phyloP scores from a whole-genome alignment of 2,113 vertebrate genomes.

The Dasyornis broadbenti region DNA sequence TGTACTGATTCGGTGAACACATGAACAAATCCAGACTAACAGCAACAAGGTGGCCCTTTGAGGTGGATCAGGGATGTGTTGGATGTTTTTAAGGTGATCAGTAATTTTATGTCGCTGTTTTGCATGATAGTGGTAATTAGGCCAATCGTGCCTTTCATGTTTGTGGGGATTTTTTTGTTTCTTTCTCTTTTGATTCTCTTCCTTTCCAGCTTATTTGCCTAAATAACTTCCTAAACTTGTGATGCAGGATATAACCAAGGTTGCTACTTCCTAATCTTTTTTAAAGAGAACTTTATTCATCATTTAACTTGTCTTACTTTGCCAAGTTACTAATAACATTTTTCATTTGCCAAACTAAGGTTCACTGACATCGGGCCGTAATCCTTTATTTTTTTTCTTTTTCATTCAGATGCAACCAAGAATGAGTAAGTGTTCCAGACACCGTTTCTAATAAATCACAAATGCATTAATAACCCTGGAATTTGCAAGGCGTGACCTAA shows the following conservation, averaged over 20 bases:
- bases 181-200: neutral
- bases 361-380: slow-evolving; percentile 59
- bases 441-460: slow-evolving; percentile 66
- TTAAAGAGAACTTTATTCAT: slow-evolving; percentile 31
- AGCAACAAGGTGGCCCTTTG: neutral
- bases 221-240: neutral
- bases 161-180: neutral
- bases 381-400: slow-evolving; percentile 57
- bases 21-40: neutral
- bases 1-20: neutral
- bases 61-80: neutral
- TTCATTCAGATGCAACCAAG: slow-evolving; percentile 75
- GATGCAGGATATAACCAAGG: neutral
- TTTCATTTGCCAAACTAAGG: slow-evolving; percentile 60
- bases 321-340: slow-evolving; percentile 64
- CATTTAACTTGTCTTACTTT: slow-evolving; percentile 40
- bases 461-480: slow-evolving; percentile 66
- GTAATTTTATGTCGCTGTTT: neutral
- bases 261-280: neutral
- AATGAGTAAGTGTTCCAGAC: slow-evolving; percentile 75
- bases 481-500: slow-evolving; percentile 64
- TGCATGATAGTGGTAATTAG: neutral
- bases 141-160: neutral
- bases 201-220: neutral
- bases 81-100: neutral